Base-by-base conservation (phyloP, 2,113 vertebrate genomes). In the Elgaria multicarinata region DNA sequence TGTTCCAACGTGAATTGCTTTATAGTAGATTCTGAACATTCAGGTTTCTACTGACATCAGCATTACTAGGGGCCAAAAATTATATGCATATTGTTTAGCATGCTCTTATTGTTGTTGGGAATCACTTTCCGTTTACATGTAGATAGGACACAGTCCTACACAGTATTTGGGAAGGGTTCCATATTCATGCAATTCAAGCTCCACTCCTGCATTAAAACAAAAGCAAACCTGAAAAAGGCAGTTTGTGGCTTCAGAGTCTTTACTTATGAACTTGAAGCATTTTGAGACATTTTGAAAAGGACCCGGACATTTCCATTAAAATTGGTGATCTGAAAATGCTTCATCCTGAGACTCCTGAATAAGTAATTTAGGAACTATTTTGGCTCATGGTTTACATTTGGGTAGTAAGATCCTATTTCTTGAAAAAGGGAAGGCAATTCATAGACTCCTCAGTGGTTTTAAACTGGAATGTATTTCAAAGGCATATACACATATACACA, bases 101-200 rank as follows among this genome's bases (percentile, higher is more conserved):
- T 71, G 0, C 46, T 89, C 10, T 58, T 5, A 36, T 66, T 26
- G 6, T 91, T 74, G 87, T 69, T 83, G 78, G 90, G 92, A 94
- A 53, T 4, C 0, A 46, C 42, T 79, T 55, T 71, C 67, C 28
- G 44, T 44, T 44, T 75, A 46, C 33, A 66, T 76, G n/a, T n/a
- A 66, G 71, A 58, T 75, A 26, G 69, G 22, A 13, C 42, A 74
- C 33, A 10, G 44, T 44, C 22, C 31, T 72, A 24, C 10, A 14
- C 42, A 62, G 20, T 33, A 42, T 85, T 81, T 74, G 22, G 33
- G 44, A 75, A 75, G 44, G 18, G 44, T 79, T 42, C 36, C 53
- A 55, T 69, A 85, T 24, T 80, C 10, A 28, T n/a, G 7, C 12
- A 24, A 24, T 85, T 87, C 55, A 55, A 80, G 28, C 42, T 83